Conservation (phyloP, 1,140 invertebrate species). For the Leptonema lineaticorne region DNA sequence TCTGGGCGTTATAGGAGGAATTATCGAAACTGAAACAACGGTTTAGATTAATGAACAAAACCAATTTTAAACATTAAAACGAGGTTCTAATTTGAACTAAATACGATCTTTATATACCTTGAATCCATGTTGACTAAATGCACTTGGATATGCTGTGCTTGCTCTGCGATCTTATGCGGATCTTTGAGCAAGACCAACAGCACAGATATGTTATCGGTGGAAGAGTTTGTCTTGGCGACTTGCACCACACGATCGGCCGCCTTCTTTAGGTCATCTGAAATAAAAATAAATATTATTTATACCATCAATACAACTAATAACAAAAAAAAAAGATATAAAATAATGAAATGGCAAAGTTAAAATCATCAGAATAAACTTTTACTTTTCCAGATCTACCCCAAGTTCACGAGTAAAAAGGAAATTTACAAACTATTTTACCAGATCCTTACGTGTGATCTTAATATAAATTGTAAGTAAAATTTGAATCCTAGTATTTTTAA, state of each 20-base stretch:
- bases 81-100: background rate
- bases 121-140: slow-evolving; percentile 52
- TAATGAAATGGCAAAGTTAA: no score
- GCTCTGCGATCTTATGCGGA: slow-evolving; percentile 62
- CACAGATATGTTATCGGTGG: slow-evolving; percentile 85
- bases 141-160: slow-evolving; percentile 44
- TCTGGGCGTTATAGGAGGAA: slow-evolving; percentile 26
- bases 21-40: slow-evolving; percentile 38
- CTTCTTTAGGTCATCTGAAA: slow-evolving; percentile 65
- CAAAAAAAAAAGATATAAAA: no score
- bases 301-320: no score
- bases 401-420: no score
- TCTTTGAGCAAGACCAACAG: slow-evolving; percentile 83
- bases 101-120: slow-evolving; percentile 44
- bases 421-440: no score
- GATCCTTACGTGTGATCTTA: no score
- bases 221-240: slow-evolving; percentile 72
- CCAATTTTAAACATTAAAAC: slow-evolving; percentile 3
- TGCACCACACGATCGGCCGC: slow-evolving; percentile 70
- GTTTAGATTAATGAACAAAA: no score
- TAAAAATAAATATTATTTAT: background rate
- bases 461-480: no score
- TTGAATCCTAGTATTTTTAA: no score
- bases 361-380: no score
- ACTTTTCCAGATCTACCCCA: no score